Evolutionary conservation across 2,888 invertebrate genomes (phyloP), one percentile per base, ranked within the genome.

Genomic region (Nymphalis c-album): DNA sequence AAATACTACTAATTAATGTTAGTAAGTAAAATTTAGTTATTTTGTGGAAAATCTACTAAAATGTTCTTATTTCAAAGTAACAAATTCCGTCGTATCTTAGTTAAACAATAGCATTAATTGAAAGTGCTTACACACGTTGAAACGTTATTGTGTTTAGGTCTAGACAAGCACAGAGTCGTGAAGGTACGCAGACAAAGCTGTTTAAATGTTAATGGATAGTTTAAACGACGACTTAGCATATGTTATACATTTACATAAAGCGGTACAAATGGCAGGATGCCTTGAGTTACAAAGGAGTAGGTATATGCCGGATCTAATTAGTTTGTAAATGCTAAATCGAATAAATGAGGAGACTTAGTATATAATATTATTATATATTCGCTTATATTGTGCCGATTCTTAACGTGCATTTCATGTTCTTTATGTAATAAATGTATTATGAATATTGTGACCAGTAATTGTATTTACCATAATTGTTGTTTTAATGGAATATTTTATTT

Each of bases 161-260:
- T 61, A 66, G 48, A 61, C 65, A 35, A 53, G 65, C 48, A 48
- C 50, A 51, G 31, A n/a, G 53, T 47, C 53, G 60, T 35, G 46
- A 47, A 66, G 53, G 45, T 55, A 48, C 55, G 51, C 69, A 60
- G 66, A 69, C 63, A 59, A 26, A 63, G 45, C 53, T 48, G 66
- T 69, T 69, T 66, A 69, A 66, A 69, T 69, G 69, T 66, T 69
- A 69, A 69, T 66, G 63, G 53, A 55, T 55, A 31, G 53, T 31
- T 55, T 55, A 55, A 55, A 55, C 53, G 66, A 60, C 60, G 69
- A 57, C 55, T 66, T 66, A 35, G 57, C 57, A 57, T 57, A 57
- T 40, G 57, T 57, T 57, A 57, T 45, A 60, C 62, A 55, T 69
- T 63, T 66, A 60, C 60, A 60, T 69, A 61, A 53, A 48, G 47